Evolutionary conservation across 35 echinoderm and acorn worm species (phyloP), one percentile per base, ranked within the genome.

Genomic region (Stichopus chloronotus): DNA sequence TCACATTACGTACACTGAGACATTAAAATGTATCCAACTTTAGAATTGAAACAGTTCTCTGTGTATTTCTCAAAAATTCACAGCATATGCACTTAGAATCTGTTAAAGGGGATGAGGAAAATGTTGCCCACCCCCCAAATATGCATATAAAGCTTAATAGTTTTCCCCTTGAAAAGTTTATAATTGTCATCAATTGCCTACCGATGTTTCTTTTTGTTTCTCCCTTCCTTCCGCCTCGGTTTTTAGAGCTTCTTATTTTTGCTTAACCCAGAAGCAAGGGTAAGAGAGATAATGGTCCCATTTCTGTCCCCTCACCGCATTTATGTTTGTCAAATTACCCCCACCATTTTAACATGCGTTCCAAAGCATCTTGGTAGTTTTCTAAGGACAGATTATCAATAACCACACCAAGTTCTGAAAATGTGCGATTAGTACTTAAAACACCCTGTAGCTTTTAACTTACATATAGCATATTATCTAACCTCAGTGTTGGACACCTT

Each of bases 191-290:
- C 23, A 81, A 24, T 81, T 24, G 13, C 22, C 6, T 43, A 81
- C 52, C 52, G 22, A 81, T 21, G 11, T 30, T 54, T 54, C 78
- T 81, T 43, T 81, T 81, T 81, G 8, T 81, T 54, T 30, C 52
- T 54, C 52, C 78, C 52, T 13, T 80, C 52, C 21, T 79, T 5
- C 69, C 22, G 13, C 11, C 78, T 22, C 22, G 52, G 22, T 81
- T 22, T 30, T 17, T 81, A 81, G 78, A 81, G 22, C 78, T 12
- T 81, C 78, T 12, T 81, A 81, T 21, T 81, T 81, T 81, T 81
- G 78, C 22, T 81, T 81, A 81, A 81, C 78, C 78, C 78, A 81
- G 78, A 81, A 24, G 23, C 52, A 24, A 54, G 78, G 78, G 78
- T 81, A 81, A 81, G 78, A 81, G 12, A 53, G 11, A 81, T 14